Evolutionary conservation across 1,140 invertebrate species (phyloP).

Genomic region (Plectrocnemia conspersa): DNA sequence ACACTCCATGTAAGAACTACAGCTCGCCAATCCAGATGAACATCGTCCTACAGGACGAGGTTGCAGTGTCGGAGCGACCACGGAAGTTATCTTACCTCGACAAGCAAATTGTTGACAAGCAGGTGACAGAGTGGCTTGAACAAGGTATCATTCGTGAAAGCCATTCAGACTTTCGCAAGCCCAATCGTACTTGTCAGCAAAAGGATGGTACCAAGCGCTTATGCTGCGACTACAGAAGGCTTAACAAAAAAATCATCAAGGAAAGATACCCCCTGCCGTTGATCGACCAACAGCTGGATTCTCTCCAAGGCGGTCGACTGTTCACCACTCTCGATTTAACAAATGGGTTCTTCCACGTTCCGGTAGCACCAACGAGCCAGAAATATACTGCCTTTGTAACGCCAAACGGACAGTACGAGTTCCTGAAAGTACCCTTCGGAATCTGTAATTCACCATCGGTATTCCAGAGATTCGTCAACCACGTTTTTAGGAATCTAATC

Average conservation of each 20-base stretch:
- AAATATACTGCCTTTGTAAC: slow-evolving; percentile 41
- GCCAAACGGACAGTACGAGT: slow-evolving; percentile 42
- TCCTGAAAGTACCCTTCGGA: slow-evolving; percentile 46
- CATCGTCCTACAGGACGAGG: neutral
- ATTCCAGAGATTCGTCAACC: slow-evolving; percentile 36
- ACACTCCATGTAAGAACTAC: neutral
- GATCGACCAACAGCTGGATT: slow-evolving; percentile 40
- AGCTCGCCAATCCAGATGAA: neutral
- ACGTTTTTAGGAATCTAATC: slow-evolving; percentile 32
- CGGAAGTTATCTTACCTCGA: neutral
- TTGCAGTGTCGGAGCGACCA: neutral
- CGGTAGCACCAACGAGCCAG: neutral
- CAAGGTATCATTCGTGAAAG: neutral
- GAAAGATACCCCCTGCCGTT: slow-evolving; percentile 44
- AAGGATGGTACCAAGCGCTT: slow-evolving; percentile 30
- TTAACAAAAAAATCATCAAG: slow-evolving; percentile 38
- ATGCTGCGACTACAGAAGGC: slow-evolving; percentile 36
- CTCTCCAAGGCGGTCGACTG: slow-evolving; percentile 40
- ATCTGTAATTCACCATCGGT: slow-evolving; percentile 37
- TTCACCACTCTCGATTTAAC: slow-evolving; percentile 45
- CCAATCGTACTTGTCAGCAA: slow-evolving; percentile 14
- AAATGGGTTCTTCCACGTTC: slow-evolving; percentile 44
- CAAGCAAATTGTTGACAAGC: neutral
- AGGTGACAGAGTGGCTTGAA: neutral
- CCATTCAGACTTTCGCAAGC: neutral